A percentile compares a stretch with the other conserved stretches of the same genome.
phyloP scores from a whole-genome alignment of 2,797 vertebrate species.

The Neomorphus geoffroyi region DNA sequence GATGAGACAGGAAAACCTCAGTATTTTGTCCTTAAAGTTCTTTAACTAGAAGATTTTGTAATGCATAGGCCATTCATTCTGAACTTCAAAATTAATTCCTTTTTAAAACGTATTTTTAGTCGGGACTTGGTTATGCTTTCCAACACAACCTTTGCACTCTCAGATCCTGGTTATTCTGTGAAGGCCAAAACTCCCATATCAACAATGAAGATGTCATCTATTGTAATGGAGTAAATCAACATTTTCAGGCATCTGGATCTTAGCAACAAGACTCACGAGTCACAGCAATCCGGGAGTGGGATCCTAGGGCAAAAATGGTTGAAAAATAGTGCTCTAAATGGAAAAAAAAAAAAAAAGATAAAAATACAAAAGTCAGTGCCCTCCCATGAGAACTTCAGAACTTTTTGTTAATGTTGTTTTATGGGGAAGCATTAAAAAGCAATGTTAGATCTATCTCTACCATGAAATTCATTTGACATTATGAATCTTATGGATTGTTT shows the following conservation, averaged over 20 bases:
- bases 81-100: neutral
- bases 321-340: constrained; percentile 45
- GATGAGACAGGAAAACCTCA: neutral
- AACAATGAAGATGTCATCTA: constrained; percentile 68
- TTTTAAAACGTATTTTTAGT: neutral
- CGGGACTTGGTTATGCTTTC: neutral
- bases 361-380: constrained; percentile 52
- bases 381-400: constrained; percentile 61
- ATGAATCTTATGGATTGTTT: constrained; percentile 72
- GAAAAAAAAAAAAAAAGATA: neutral
- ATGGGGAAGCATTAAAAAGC: constrained; percentile 33
- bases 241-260: constrained; percentile 34
- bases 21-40: neutral
- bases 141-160: neutral
- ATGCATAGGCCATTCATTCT: neutral
- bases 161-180: neutral
- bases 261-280: constrained; percentile 42
- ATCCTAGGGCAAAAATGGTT: constrained; percentile 35
- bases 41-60: neutral
- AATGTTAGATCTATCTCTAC: constrained; percentile 74
- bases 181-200: constrained; percentile 30
- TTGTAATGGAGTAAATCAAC: constrained; percentile 5
- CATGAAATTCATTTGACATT: constrained; percentile 81
- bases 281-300: constrained; percentile 6
- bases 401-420: constrained; percentile 55